phyloP scores from a whole-genome alignment of 2,888 invertebrate species.

The Lamproptera curius region DNA sequence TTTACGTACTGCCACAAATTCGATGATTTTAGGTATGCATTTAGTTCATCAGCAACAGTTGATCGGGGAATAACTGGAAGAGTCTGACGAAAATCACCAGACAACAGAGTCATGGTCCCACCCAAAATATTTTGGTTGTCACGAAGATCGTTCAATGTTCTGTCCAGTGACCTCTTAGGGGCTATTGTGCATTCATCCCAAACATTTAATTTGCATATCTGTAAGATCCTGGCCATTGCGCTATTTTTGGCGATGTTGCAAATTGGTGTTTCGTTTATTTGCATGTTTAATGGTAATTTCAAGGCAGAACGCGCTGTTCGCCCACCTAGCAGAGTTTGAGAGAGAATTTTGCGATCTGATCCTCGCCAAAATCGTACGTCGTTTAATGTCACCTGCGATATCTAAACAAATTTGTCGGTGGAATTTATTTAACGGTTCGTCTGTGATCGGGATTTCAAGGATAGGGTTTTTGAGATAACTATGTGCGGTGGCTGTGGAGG shows the following conservation, averaged over 20 bases:
- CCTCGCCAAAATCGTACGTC: no score
- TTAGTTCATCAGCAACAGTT: no score
- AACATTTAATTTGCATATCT: constrained; percentile 26
- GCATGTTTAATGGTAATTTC: not conserved
- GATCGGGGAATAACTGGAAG: no score
- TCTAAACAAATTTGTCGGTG: not conserved
- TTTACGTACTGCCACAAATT: constrained; percentile 31
- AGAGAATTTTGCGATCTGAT: no score
- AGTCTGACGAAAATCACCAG: constrained; percentile 36
- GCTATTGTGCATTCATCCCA: constrained; percentile 36
- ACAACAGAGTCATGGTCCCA: constrained; percentile 32
- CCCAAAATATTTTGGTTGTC: constrained; percentile 29
- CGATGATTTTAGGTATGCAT: no score
- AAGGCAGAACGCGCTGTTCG: not conserved
- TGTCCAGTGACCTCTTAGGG: constrained; percentile 28
- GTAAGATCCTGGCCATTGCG: no score
- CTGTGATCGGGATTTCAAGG: no score
- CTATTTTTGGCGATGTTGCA: no score
- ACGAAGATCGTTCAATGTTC: constrained; percentile 32
- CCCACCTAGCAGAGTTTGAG: not conserved
- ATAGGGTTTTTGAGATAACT: no score
- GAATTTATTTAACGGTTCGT: not conserved
- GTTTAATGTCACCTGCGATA: not conserved
- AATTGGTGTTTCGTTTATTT: not conserved
- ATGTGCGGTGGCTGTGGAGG: not conserved